Evolutionary conservation across 2,888 invertebrate genomes (phyloP).

Genomic region (Cosmia pyralina): DNA sequence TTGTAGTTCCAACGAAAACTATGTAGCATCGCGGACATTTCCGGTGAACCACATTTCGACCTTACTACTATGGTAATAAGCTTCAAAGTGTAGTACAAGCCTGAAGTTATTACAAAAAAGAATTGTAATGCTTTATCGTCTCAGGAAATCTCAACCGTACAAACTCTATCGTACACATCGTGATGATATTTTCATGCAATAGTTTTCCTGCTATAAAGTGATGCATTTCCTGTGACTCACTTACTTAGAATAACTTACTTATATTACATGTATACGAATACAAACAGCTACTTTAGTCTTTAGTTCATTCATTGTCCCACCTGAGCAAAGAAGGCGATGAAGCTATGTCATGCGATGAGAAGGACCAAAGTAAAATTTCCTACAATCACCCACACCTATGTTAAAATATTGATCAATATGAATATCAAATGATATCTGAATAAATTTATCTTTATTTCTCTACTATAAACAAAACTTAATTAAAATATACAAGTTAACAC

Average conservation of each 20-base stretch:
- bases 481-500: no score
- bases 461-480: no score
- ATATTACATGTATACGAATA: no score
- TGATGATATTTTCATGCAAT: constrained; percentile 16
- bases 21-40: no score
- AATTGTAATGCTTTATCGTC: neutral
- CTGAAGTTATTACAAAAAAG: neutral
- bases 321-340: neutral
- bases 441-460: no score
- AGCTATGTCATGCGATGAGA: neutral
- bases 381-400: no score
- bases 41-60: no score
- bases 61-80: no score
- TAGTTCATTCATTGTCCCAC: neutral
- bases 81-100: no score
- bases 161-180: neutral
- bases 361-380: neutral
- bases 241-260: constrained; percentile 41
- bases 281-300: constrained; percentile 14
- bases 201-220: constrained; percentile 36
- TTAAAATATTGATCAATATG: no score
- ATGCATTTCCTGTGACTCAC: constrained; percentile 48
- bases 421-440: no score
- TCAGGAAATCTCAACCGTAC: neutral
- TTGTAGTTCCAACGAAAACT: neutral